Base-by-base conservation (phyloP, 2,888 invertebrate species). In the Druceiella hillmani region DNA sequence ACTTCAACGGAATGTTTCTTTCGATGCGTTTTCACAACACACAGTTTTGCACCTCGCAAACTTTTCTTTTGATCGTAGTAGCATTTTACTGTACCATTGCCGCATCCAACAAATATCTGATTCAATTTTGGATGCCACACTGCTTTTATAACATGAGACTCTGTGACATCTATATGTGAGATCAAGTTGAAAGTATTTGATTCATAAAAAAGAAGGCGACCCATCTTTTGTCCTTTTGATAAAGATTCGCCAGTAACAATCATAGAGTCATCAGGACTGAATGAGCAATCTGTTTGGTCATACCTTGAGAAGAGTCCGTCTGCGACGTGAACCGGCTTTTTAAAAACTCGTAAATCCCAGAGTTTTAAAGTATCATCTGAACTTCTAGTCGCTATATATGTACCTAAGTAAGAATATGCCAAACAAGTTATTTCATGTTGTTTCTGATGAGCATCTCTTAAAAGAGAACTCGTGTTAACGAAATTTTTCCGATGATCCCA, bases 111-210 rank as follows among this genome's bases (percentile, higher is more conserved):
- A 45, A 97, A 88, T 26, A 99, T 81, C 59, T 99, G 99, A 58
- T 99, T 98, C n/a, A 99, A 64, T 58, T 93, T 91, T 0, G 98
- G 89, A 65, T 99, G 98, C 99, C 99, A 99, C 1, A 88, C 61
- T 0, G 85, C 79, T 56, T 94, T 87, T 2, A 98, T 88, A 0
- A 92, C 81, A 47, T 89, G 89, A 0, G 89, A 83, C 52, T 84
- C 78, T 0, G 83, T 77, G 0, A 93, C 87, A 5, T 81, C 76
- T 37, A 95, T 79, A 44, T 83, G 77, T 25, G 83, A 79, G 0
- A 88, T 75, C 17, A 79, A 56, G 13, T 87, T 76, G 50, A 89
- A 88, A 0, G 81, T 87, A 38, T 82, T 79, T 0, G 86, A 72
- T 51, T 88, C 81, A 50, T 83, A 89, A 60, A 98, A 93, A 38